Percentiles rank a stretch among this genome's conserved stretches.
These are phyloP conservation scores for Glaucomys volans DNA, from an alignment of 2,113 vertebrate species.

Conservation along the genomic window DNA sequence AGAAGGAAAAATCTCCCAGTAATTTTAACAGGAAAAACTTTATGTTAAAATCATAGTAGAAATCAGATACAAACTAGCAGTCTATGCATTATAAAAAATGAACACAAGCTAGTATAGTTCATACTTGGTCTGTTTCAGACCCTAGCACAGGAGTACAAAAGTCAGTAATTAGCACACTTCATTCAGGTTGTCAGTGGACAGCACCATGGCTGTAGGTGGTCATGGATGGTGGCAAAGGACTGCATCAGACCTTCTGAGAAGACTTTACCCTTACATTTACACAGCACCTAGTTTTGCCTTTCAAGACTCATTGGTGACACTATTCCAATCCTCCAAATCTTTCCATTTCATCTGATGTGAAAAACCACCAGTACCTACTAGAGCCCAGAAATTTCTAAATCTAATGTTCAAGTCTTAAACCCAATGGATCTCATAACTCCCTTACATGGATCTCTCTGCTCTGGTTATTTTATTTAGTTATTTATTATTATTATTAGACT, in stretches of 20 bases:
- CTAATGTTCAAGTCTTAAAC: neutral
- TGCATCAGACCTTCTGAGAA: neutral
- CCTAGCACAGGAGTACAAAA: too few relatives aligned
- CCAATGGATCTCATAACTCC: neutral
- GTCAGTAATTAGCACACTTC: neutral
- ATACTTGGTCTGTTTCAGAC: too few relatives aligned
- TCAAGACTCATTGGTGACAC: neutral
- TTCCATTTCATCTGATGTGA: neutral
- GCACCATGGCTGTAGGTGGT: neutral
- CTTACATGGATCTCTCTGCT: neutral
- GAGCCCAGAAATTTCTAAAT: neutral
- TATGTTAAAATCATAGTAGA: neutral
- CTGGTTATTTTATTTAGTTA: too few relatives aligned
- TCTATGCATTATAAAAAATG: neutral
- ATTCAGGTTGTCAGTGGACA: neutral
- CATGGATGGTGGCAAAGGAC: neutral
- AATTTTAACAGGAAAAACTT: neutral
- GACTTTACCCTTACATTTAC: too few relatives aligned
- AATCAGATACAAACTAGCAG: neutral
- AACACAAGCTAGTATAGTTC: neutral
- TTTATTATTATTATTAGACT: too few relatives aligned
- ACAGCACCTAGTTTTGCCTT: neutral
- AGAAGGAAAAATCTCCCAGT: neutral
- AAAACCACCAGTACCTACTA: neutral
- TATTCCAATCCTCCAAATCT: neutral